These are phyloP conservation scores for Xerus rutilus DNA, from an alignment of 2,797 vertebrate species.

Conservation along the genomic window DNA sequence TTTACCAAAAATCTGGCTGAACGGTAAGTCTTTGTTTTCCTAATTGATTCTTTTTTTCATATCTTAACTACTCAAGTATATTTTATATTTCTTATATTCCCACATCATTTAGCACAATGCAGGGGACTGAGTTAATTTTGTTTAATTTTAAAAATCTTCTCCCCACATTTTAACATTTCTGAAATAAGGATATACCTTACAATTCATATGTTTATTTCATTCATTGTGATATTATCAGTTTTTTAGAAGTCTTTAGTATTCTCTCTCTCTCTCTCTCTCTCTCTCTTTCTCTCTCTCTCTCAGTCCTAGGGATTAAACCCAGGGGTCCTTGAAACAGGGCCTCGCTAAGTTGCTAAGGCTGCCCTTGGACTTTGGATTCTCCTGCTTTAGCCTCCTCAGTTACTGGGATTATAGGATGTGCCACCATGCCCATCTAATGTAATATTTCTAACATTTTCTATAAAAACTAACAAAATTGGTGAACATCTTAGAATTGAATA, in stretches of 20 bases:
- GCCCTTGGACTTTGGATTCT: too few relatives aligned
- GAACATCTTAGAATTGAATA: background rate
- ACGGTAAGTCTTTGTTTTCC: background rate
- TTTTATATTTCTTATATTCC: slow-evolving; percentile 17
- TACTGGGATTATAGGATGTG: too few relatives aligned
- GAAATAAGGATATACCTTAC: slow-evolving; percentile 28
- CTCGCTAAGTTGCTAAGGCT: background rate
- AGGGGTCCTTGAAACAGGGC: too few relatives aligned
- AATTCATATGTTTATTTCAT: background rate
- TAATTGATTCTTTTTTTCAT: background rate
- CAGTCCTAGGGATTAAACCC: too few relatives aligned
- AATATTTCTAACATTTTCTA: slow-evolving; percentile 48
- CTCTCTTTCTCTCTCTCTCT: too few relatives aligned
- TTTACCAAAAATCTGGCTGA: background rate
- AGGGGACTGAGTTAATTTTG: background rate
- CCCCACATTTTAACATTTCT: slow-evolving; percentile 46
- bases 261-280: too few relatives aligned
- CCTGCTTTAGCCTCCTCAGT: too few relatives aligned
- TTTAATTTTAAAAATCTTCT: background rate
- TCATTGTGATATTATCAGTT: background rate
- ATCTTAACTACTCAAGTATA: background rate
- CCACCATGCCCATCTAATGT: background rate
- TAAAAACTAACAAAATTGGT: slow-evolving; percentile 42
- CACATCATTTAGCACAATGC: background rate
- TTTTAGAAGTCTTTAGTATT: background rate